Evolutionary conservation across 2,888 invertebrate genomes (phyloP), one percentile per base, ranked within the genome.

Genomic region (Chrysina gloriosa): DNA sequence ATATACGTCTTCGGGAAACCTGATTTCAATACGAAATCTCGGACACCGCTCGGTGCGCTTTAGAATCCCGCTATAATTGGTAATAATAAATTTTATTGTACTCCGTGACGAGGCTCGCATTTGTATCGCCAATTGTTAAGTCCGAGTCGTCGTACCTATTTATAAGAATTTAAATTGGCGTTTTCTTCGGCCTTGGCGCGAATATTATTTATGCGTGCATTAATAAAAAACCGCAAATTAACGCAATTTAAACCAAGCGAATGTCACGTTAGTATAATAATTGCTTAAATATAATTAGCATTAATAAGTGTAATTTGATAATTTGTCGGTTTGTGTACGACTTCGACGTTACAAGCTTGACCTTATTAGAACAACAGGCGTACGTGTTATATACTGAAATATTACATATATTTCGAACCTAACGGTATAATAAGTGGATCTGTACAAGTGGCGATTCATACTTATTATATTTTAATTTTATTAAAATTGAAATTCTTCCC

Each of bases 201-300:
- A 39, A 7, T 25, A 54, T 58, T 58, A 58, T 39, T 58, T 23
- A 42, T 23, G 11, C 23, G 11, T 23, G 3, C 25, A 14, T 58
- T 39, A 58, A 25, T 58, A 39, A 58, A n/a, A 58, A 42, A 14
- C 34, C 42, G 42, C 39, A 39, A 23, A 58, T 34, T 58, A 58
- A 58, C 14, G 58, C 25, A 58, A 58, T 27, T 52, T 14, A 14
- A 29, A 5, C 27, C 27, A 39, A 39, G 36, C 39, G 39, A 39
- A 39, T 58, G 42, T 25, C 42, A 58, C 16, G n/a, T 58, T 25
- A n/a, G n/a, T n/a, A n/a, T n/a, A 58, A 39, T 58, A 39, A 58
- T 14, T 23, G 1, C 7, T 19, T 34, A 7, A 39, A 39, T 25
- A 21, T 39, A 6, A 25, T 42, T 42, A 14, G 3, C 25, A 5